Evolutionary conservation across 64 coral and sea anemone species (phyloP), one percentile per base, ranked within the genome.

Genomic region (Astreopora myriophthalma): DNA sequence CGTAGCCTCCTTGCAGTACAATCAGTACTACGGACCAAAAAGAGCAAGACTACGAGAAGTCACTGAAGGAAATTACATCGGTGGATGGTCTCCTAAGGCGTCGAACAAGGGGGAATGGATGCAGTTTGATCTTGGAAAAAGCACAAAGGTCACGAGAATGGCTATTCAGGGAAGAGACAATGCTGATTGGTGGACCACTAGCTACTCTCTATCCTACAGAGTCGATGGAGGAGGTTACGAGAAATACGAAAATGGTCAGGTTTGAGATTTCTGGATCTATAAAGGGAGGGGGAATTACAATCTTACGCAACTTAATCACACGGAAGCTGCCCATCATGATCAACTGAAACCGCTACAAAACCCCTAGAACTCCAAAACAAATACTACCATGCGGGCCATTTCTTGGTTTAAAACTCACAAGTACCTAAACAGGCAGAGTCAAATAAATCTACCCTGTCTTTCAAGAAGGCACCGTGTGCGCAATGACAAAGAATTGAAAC

Each of bases 41-140:
- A 57, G 76, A 58, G 76, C 76, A 58, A 30, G 76, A 8, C 29
- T 80, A 26, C 76, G 76, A 7, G 6, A 34, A 34, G 76, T 80
- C 5, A 80, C 48, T 22, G 12, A 33, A 80, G 76, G 76, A 80
- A 80, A 48, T 27, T 80, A 20, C 30, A 58, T 80, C 76, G 76
- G 76, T 26, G 76, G 76, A 80, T 80, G 76, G 76, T 80, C 76
- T 58, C 76, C 76, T 8, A 80, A 80, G 28, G 10, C 76, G 34
- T 16, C 76, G 3, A 80, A 80, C 28, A 26, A 51, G 58, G 76
- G 76, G 19, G 28, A 80, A 20, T 80, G 48, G 76, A 80, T 80
- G 0, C 28, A 58, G 5, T 80, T 80, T 60, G 76, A 80, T 27
- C 48, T 80, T 4, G 48, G 29, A 19, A 33, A 80, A 10, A 34